Evolutionary conservation across 2,113 vertebrate genomes (phyloP).

Genomic region (Pollimyrus isidori): DNA sequence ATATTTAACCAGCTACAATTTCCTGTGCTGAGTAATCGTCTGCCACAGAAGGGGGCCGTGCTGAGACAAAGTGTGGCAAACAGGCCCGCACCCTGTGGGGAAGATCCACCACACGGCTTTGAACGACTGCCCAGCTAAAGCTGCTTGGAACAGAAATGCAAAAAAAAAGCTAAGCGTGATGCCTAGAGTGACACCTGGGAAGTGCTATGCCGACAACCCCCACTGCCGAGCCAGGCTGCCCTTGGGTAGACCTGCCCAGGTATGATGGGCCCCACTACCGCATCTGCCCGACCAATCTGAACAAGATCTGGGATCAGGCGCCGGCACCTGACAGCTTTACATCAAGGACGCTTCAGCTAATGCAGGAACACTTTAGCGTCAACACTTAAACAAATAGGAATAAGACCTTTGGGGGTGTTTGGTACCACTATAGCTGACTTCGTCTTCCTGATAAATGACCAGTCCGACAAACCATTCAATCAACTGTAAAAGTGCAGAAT

Average conservation of each 20-base stretch:
- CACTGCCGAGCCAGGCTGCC: background rate
- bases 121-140: background rate
- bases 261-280: background rate
- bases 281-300: conserved; percentile 10
- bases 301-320: background rate
- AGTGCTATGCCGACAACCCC: background rate
- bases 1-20: conserved; percentile 22
- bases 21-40: conserved; percentile 18
- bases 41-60: background rate
- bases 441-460: background rate
- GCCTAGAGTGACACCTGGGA: background rate
- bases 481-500: background rate
- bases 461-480: background rate
- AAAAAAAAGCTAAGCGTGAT: background rate
- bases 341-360: background rate
- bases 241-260: background rate
- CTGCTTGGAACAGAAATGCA: background rate
- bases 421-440: background rate
- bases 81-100: background rate
- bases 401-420: background rate
- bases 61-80: conserved; percentile 9
- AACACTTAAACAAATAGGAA: background rate
- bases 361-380: conserved; percentile 1
- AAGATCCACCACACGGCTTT: background rate
- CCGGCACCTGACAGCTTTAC: background rate